Percentiles rank a stretch among this genome's conserved stretches.
phyloP scores from a whole-genome alignment of 92 coral and sea anemone genomes.

The Parazoanthus swiftii region DNA sequence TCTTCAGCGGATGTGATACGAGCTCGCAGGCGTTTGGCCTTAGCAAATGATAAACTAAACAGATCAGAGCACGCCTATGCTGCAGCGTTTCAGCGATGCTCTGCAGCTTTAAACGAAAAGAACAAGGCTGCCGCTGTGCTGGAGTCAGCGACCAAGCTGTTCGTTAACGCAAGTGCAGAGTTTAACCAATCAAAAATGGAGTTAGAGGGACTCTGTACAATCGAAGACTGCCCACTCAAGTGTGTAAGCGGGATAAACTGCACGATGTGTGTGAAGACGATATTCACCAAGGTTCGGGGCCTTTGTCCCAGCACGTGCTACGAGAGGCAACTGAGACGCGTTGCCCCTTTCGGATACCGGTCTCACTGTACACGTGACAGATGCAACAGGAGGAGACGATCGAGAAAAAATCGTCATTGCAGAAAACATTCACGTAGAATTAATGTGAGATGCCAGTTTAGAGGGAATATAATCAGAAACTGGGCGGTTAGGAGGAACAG shows the following conservation, averaged over 20 bases:
- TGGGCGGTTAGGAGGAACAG: neutral
- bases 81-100: constrained; percentile 3
- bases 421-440: constrained; percentile 6
- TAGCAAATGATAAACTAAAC: constrained; percentile 16
- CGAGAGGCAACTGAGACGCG: constrained; percentile 29
- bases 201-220: constrained; percentile 55
- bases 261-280: constrained; percentile 53
- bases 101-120: constrained; percentile 35
- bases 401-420: constrained; percentile 4
- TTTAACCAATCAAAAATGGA: constrained; percentile 47
- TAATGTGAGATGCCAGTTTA: constrained; percentile 19
- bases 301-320: constrained; percentile 67
- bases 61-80: constrained; percentile 15
- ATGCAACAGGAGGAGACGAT: constrained; percentile 34
- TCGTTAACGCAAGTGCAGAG: constrained; percentile 47
- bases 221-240: constrained; percentile 55
- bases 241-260: constrained; percentile 73
- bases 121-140: constrained; percentile 28
- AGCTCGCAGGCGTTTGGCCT: constrained; percentile 24
- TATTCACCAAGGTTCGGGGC: constrained; percentile 59
- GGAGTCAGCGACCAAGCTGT: constrained; percentile 28
- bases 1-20: constrained; percentile 15
- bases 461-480: constrained; percentile 11
- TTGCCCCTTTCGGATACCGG: constrained; percentile 42
- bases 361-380: constrained; percentile 41